Evolutionary conservation across 30 jellyfish, hydroid and myxozoan genomes (phyloP).

Genomic region (Turritopsis rubra): DNA sequence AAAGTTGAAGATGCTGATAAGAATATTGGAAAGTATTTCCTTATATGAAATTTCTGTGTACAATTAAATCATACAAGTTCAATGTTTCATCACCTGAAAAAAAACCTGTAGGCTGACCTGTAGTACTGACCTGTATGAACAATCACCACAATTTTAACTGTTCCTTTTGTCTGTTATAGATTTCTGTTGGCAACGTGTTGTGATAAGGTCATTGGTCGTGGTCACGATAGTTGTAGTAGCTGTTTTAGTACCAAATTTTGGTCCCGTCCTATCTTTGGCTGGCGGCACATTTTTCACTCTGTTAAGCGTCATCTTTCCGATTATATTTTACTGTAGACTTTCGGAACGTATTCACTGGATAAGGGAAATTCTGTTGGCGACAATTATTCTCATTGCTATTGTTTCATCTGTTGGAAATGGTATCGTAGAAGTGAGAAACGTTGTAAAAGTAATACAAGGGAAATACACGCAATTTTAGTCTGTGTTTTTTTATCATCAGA

Average conservation of each 20-base stretch:
- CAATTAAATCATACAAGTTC: too few relatives aligned
- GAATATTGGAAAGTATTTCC: too few relatives aligned
- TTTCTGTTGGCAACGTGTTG: slow-evolving; percentile 94
- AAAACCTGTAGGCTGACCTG: not conserved
- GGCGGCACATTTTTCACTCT: slow-evolving; percentile 86
- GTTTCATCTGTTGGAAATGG: slow-evolving; percentile 79
- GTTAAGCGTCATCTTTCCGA: slow-evolving; percentile 65
- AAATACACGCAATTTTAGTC: slow-evolving; percentile 27
- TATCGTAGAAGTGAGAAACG: slow-evolving; percentile 65
- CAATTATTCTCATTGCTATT: slow-evolving; percentile 46
- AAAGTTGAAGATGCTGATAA: too few relatives aligned
- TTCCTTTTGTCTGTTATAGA: slow-evolving; percentile 18
- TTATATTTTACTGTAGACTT: slow-evolving; percentile 65
- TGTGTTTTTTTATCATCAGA: not conserved
- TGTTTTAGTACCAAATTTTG: slow-evolving; percentile 83
- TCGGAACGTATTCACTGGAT: not conserved
- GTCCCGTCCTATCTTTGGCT: slow-evolving; percentile 93
- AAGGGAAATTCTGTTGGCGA: slow-evolving; percentile 38
- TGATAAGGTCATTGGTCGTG: slow-evolving; percentile 55
- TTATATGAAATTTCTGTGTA: too few relatives aligned
- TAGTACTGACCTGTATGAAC: not conserved
- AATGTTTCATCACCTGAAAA: not conserved
- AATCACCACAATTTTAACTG: not conserved
- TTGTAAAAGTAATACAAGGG: slow-evolving; percentile 72
- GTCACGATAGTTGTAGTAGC: slow-evolving; percentile 59